Evolutionary conservation across 2,113 vertebrate species (phyloP).

Genomic region (Engystomops pustulosus): DNA sequence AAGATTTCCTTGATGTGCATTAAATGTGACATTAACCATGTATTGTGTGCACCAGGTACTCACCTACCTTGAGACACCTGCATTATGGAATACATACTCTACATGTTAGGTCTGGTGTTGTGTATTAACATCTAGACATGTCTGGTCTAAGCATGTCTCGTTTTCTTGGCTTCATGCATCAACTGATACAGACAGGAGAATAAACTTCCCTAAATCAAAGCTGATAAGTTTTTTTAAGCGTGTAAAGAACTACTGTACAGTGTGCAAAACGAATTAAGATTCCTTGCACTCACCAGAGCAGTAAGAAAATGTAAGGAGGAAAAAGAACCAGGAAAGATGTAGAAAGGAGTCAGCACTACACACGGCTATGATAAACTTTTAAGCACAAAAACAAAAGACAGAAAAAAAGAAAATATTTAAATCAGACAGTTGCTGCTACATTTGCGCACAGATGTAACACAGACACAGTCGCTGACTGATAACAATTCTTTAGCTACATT

Average conservation of each 20-base stretch:
- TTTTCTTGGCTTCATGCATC: conserved; percentile 17
- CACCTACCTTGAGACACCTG: not conserved
- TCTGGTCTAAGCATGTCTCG: not conserved
- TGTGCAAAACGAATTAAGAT: conserved; percentile 65
- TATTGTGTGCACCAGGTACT: not conserved
- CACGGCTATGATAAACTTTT: conserved; percentile 69
- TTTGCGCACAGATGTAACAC: conserved; percentile 4
- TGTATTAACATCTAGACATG: not conserved
- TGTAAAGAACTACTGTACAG: conserved; percentile 18
- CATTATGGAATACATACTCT: not conserved
- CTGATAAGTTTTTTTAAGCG: not conserved
- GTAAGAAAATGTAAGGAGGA: conserved; percentile 71
- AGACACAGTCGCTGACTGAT: conserved; percentile 41
- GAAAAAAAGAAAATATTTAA: conserved; percentile 62
- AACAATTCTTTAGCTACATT: conserved; percentile 17
- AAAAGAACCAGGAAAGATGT: conserved; percentile 70
- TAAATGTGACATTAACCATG: too few species aligned
- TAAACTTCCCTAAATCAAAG: conserved; percentile 10
- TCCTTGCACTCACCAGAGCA: conserved; percentile 72
- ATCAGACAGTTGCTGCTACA: conserved; percentile 44
- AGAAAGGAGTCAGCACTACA: conserved; percentile 72
- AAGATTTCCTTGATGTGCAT: too few species aligned
- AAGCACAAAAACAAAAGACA: conserved; percentile 68
- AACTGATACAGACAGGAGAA: not conserved
- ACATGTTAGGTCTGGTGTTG: not conserved